phyloP scores from a whole-genome alignment of 1,140 invertebrate species.

The Lerema accius region DNA sequence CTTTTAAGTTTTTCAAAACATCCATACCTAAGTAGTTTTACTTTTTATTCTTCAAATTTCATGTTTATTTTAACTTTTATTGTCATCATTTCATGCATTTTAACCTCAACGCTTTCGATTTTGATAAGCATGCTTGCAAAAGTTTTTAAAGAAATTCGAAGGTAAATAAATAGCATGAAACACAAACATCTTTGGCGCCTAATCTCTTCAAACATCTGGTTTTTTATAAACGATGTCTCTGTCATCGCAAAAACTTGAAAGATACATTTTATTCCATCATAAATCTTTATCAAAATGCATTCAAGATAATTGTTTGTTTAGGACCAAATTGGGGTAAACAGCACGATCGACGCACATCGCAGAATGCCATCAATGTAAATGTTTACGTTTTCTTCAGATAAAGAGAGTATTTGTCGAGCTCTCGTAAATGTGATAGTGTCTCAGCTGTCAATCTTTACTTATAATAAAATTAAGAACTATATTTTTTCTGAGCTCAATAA shows the following conservation, averaged over 20 bases:
- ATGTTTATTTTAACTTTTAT: too few relatives aligned
- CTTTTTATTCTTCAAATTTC: too few relatives aligned
- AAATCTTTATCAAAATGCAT: conserved; percentile 44
- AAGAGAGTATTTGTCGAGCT: conserved; percentile 46
- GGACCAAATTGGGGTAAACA: conserved; percentile 47
- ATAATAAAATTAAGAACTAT: conserved; percentile 1
- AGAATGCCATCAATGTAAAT: conserved; percentile 52
- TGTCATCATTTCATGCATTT: too few relatives aligned
- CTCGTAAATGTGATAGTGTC: conserved; percentile 45
- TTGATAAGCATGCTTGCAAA: not conserved
- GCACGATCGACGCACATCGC: conserved; percentile 20
- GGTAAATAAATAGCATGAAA: not conserved
- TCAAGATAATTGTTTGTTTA: conserved; percentile 42
- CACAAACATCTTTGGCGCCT: not conserved
- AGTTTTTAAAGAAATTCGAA: not conserved
- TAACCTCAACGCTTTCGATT: not conserved
- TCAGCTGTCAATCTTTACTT: conserved; percentile 34
- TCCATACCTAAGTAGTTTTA: too few relatives aligned
- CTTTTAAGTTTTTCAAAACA: too few relatives aligned
- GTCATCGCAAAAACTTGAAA: conserved; percentile 46
- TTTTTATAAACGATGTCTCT: conserved; percentile 4
- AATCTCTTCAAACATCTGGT: conserved; percentile 19
- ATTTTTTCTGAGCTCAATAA: not conserved
- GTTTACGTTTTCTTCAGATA: conserved; percentile 49
- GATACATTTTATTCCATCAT: conserved; percentile 35